phyloP scores from a whole-genome alignment of 2,113 vertebrate species.

The Menura novaehollandiae region DNA sequence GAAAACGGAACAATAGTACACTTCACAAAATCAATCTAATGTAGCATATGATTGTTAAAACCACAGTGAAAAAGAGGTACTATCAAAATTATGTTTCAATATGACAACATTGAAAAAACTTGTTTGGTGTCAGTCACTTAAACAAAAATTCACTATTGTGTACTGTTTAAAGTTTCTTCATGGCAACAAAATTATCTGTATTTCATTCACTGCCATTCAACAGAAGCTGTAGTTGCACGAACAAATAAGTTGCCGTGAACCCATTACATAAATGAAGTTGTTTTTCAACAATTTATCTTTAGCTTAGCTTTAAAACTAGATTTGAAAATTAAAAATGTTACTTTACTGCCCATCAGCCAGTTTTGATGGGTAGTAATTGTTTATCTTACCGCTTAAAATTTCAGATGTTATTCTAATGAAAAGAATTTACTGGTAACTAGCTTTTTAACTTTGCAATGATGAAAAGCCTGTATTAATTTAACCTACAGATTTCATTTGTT shows the following conservation, averaged over 20 bases:
- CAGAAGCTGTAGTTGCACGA: not conserved
- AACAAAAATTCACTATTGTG: not conserved
- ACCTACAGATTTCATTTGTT: constrained; percentile 99
- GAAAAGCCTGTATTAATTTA: constrained; percentile 99
- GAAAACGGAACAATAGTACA: not conserved
- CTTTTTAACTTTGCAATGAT: constrained; percentile 94
- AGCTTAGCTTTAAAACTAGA: constrained; percentile 29
- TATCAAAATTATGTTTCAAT: not conserved
- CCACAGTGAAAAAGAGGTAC: not conserved
- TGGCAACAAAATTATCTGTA: not conserved
- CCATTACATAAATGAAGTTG: constrained; percentile 15
- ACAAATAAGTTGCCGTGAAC: not conserved
- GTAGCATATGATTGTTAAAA: not conserved
- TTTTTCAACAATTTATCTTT: constrained; percentile 12
- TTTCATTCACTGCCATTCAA: not conserved
- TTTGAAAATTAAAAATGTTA: constrained; percentile 65
- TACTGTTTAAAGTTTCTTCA: not conserved
- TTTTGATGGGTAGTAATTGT: constrained; percentile 88
- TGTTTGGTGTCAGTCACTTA: not conserved
- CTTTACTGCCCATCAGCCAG: constrained; percentile 77
- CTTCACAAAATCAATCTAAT: not conserved
- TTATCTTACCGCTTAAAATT: constrained; percentile 90
- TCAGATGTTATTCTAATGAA: constrained; percentile 94
- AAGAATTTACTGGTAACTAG: constrained; percentile 93
- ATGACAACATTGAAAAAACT: not conserved